phyloP scores from a whole-genome alignment of 2,113 vertebrate species.

The Sphaerodactylus townsendi region DNA sequence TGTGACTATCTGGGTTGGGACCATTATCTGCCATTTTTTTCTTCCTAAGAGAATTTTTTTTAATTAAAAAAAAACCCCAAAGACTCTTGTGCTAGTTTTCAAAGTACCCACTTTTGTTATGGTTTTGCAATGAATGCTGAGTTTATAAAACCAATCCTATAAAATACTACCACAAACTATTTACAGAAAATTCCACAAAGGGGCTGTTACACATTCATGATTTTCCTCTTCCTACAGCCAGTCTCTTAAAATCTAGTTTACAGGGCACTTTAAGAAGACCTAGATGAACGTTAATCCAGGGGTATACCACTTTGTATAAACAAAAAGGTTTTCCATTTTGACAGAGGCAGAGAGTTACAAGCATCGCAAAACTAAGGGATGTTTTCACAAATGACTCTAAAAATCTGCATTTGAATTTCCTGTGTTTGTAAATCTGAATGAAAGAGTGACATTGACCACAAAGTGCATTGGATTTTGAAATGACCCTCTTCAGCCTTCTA shows the following conservation, averaged over 20 bases:
- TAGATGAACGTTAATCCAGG: conserved; percentile 50
- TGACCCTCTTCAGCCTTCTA: background rate
- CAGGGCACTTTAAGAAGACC: conserved; percentile 39
- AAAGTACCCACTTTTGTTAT: conserved; percentile 33
- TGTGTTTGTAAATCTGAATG: conserved; percentile 2
- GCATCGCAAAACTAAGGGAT: conserved; percentile 38
- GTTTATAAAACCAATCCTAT: conserved; percentile 43
- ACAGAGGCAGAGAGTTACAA: conserved; percentile 57
- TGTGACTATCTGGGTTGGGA: background rate
- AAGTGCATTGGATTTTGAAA: conserved; percentile 9
- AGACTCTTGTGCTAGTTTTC: conserved; percentile 54
- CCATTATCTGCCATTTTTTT: conserved; percentile 48
- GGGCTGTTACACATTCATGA: conserved; percentile 35
- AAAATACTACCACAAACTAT: conserved; percentile 9
- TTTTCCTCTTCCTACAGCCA: conserved; percentile 43
- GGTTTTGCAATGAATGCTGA: conserved; percentile 41
- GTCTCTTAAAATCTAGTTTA: conserved; percentile 47
- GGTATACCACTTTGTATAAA: conserved; percentile 54
- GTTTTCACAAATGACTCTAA: conserved; percentile 8
- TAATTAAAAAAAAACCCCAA: conserved; percentile 11
- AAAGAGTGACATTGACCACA: background rate
- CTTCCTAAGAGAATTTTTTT: conserved; percentile 37
- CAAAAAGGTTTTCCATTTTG: conserved; percentile 43
- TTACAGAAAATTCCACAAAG: conserved; percentile 42
- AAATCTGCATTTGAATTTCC: background rate